Percentiles rank a stretch among this genome's conserved stretches.
These are phyloP conservation scores for Cydia amplana DNA, from an alignment of 1,140 invertebrate genomes.

Conservation along the genomic window DNA sequence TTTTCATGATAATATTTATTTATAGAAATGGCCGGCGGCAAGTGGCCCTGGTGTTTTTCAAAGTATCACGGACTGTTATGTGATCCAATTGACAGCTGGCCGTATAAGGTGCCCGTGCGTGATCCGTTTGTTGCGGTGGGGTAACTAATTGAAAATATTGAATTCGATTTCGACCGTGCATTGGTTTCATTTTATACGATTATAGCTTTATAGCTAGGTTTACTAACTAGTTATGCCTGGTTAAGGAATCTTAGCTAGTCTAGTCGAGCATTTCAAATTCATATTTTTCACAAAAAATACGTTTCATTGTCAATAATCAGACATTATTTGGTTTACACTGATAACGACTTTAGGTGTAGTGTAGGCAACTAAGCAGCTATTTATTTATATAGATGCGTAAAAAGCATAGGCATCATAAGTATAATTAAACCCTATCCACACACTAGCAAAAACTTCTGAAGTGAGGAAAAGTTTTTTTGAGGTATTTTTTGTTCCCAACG, in stretches of 20 bases:
- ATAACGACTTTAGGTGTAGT: neutral
- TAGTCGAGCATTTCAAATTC: neutral
- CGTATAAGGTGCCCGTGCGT: slow-evolving; percentile 32
- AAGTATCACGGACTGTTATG: slow-evolving; percentile 66
- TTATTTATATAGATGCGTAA: neutral
- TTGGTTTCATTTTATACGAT: neutral
- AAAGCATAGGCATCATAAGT: neutral
- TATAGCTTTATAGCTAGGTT: neutral
- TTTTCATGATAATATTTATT: slow-evolving; percentile 15
- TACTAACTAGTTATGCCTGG: neutral
- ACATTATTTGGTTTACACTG: neutral
- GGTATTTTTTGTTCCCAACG: neutral
- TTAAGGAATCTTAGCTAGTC: neutral
- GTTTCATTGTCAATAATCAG: too few relatives aligned
- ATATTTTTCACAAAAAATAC: neutral
- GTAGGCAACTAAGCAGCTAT: too few relatives aligned
- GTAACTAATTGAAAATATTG: slow-evolving; percentile 26
- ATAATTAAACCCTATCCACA: neutral
- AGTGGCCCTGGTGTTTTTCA: slow-evolving; percentile 48
- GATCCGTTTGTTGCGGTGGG: slow-evolving; percentile 7
- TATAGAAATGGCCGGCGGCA: neutral
- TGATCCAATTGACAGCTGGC: slow-evolving; percentile 52
- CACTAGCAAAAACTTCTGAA: neutral
- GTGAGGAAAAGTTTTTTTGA: neutral
- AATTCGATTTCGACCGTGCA: slow-evolving; percentile 21